Evolutionary conservation across 2,888 invertebrate species (phyloP).

Genomic region (Lycia hirtaria): DNA sequence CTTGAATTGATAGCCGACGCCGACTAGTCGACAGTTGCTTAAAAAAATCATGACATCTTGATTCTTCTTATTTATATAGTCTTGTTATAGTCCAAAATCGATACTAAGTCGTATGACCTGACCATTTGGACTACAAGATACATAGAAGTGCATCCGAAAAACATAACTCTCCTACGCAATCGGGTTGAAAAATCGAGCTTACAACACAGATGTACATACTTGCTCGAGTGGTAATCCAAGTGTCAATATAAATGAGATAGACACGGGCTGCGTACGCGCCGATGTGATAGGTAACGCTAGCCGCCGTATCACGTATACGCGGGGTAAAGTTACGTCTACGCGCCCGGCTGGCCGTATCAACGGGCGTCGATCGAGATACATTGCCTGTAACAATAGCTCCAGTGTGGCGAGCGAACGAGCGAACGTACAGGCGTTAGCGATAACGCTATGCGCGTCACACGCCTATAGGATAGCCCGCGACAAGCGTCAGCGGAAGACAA

Average conservation of each 20-base stretch:
- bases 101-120: too few relatives aligned
- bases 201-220: slow-evolving; percentile 7
- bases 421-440: slow-evolving; percentile 36
- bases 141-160: too few relatives aligned
- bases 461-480: too few relatives aligned
- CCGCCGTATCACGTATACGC: slow-evolving; percentile 78
- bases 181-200: too few relatives aligned
- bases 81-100: too few relatives aligned
- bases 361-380: slow-evolving; percentile 84
- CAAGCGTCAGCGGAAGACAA: too few relatives aligned
- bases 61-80: too few relatives aligned
- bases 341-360: slow-evolving; percentile 82
- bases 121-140: too few relatives aligned
- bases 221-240: background rate
- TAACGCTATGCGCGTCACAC: background rate
- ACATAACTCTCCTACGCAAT: too few relatives aligned
- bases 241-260: slow-evolving; percentile 28
- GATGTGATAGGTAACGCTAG: slow-evolving; percentile 79
- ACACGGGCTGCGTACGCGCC: slow-evolving; percentile 35
- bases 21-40: too few relatives aligned
- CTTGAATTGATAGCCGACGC: too few relatives aligned
- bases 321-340: slow-evolving; percentile 71
- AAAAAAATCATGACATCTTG: too few relatives aligned
- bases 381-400: slow-evolving; percentile 83
- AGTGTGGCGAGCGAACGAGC: slow-evolving; percentile 53